phyloP scores from a whole-genome alignment of 1,140 invertebrate genomes.

The Anastatus disparis region DNA sequence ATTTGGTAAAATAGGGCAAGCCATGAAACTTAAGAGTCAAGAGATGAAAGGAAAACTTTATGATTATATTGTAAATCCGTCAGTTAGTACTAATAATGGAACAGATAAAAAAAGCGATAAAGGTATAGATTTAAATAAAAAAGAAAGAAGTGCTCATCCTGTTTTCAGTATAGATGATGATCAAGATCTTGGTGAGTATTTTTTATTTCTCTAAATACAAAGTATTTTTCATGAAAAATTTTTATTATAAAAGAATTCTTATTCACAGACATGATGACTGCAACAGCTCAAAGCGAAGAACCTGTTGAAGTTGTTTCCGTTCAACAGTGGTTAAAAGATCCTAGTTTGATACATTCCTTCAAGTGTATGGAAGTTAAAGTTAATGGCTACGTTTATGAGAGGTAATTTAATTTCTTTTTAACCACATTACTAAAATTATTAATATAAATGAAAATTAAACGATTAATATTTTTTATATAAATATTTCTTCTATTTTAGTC shows the following conservation, averaged over 20 bases:
- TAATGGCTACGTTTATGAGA: slow-evolving; percentile 87
- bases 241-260: background rate
- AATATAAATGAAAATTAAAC: background rate
- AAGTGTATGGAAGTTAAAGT: slow-evolving; percentile 91
- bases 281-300: slow-evolving; percentile 70
- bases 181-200: slow-evolving; percentile 70
- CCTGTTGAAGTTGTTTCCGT: slow-evolving; percentile 78
- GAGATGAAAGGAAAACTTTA: slow-evolving; percentile 93
- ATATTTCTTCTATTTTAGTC: slow-evolving; percentile 67
- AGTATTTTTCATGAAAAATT: background rate
- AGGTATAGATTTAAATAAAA: slow-evolving; percentile 79
- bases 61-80: slow-evolving; percentile 92
- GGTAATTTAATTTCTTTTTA: slow-evolving; percentile 57
- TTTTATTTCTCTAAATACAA: background rate
- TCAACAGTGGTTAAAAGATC: slow-evolving; percentile 83
- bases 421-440: background rate
- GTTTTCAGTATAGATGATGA: slow-evolving; percentile 97
- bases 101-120: slow-evolving; percentile 83
- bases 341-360: slow-evolving; percentile 86
- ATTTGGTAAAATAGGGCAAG: slow-evolving; percentile 81
- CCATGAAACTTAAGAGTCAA: slow-evolving; percentile 89
- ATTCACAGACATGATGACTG: slow-evolving; percentile 58
- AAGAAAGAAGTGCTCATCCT: slow-evolving; percentile 89
- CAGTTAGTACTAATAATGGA: slow-evolving; percentile 67
- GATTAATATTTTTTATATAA: background rate